Conservation (phyloP, 2,888 invertebrate genomes). For the Meganola albula region DNA sequence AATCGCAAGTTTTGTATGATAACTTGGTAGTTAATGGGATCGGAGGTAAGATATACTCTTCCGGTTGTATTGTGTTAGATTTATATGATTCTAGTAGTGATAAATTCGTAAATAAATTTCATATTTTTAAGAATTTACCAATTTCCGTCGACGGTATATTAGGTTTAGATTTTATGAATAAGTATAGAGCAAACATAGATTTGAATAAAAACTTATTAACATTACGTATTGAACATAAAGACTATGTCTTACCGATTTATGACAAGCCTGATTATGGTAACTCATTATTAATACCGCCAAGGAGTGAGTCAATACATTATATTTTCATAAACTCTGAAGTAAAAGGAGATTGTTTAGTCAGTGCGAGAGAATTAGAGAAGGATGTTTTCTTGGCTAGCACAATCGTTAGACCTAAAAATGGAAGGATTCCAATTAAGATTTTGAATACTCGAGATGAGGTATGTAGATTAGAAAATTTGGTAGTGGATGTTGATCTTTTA, state of each 20-base stretch:
- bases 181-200: background rate
- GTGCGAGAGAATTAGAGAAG: background rate
- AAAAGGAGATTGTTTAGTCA: background rate
- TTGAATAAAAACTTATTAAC: background rate
- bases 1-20: background rate
- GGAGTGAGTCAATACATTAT: slow-evolving; percentile 1
- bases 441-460: background rate
- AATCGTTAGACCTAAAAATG: background rate
- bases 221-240: background rate
- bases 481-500: background rate
- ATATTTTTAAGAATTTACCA: slow-evolving; percentile 8
- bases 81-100: slow-evolving; percentile 3
- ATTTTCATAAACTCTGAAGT: background rate
- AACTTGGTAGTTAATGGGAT: background rate
- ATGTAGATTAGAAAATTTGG: background rate
- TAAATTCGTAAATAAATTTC: slow-evolving; percentile 10
- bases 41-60: background rate
- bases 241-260: too few relatives aligned
- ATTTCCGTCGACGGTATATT: too few relatives aligned
- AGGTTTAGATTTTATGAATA: slow-evolving; percentile 8
- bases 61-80: too few relatives aligned
- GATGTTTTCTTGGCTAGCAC: background rate
- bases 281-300: background rate
- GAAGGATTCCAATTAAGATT: background rate
- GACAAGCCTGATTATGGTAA: too few relatives aligned